These are phyloP conservation scores for Stramonita haemastoma DNA, from an alignment of 2,888 invertebrate genomes.

Conservation along the genomic window DNA sequence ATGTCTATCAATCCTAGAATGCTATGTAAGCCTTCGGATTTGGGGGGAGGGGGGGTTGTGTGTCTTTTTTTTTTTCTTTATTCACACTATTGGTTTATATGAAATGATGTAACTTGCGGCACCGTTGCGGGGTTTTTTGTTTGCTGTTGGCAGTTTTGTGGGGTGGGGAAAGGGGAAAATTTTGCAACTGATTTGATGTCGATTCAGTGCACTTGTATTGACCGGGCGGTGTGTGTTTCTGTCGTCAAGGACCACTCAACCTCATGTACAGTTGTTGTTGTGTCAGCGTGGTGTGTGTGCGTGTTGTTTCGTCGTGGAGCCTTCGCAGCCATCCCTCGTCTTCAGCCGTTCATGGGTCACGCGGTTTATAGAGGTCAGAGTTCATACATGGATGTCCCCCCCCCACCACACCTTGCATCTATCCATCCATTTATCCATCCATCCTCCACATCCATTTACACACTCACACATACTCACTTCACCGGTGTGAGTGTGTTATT, in stretches of 20 bases:
- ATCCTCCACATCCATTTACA: too few species aligned
- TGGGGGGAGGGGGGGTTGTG: not conserved
- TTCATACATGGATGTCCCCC: too few species aligned
- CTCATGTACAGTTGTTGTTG: constrained; percentile 34
- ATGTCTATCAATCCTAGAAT: not conserved
- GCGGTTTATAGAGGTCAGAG: too few species aligned
- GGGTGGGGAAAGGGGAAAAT: not conserved
- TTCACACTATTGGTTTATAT: not conserved
- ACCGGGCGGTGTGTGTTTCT: not conserved
- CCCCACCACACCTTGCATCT: too few species aligned
- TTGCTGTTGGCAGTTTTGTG: not conserved
- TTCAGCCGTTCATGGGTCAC: not conserved
- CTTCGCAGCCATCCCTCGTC: not conserved
- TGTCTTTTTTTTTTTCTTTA: not conserved
- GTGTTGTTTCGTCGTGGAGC: too few species aligned
- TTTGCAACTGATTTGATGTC: not conserved
- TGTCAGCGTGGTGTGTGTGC: not conserved
- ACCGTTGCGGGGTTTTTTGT: not conserved
- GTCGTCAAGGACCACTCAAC: constrained; percentile 19
- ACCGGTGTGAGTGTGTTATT: too few species aligned
- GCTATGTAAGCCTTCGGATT: not conserved
- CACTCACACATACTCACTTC: too few species aligned
- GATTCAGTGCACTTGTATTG: not conserved
- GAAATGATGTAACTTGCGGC: not conserved
- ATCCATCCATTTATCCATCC: too few species aligned